Evolutionary conservation across 2,888 invertebrate genomes (phyloP), one percentile per base, ranked within the genome.

Genomic region (Frankliniella intonsa): DNA sequence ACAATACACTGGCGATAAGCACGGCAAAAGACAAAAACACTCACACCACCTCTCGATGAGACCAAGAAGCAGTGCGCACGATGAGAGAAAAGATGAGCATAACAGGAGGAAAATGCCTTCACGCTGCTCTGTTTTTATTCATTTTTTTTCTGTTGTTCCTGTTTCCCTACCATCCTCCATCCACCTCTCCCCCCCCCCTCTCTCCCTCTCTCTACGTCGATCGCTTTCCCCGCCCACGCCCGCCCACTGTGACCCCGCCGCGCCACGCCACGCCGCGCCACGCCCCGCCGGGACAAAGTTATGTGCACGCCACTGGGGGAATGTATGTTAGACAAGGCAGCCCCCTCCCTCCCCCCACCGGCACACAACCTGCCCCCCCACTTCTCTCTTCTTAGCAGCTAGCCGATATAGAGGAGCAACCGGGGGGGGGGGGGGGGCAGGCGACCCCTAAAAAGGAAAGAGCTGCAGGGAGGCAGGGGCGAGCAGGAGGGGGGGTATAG

Each of bases 221-320:
- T 7, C 69, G 69, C 69, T 8, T 22, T 5, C 22, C 65, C 65
- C 11, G 3, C 11, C 22, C 69, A 2, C 22, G 69, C 22, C 22
- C 69, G 22, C 22, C 69, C 22, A 11, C 22, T 22, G 69, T 22
- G 69, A 69, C 69, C 69, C 69, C 69, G 22, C 1, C 69, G n/a
- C 69, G 11, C 69, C 69, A 19, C 69, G 22, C 69, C 69, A 11
- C 69, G 22, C 69, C 22, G 69, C 69, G 22, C 69, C 69, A 22
- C 69, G 22, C 69, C 69, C 69, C 69, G 22, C 69, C 19, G 69
- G 69, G 69, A 69, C 69, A 69, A 69, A 69, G 69, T 69, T 69
- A 69, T 69, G 69, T 69, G 69, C 69, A 69, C 69, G 69, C 69
- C 69, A 69, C 69, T 22, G 69, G 69, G 69, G 69, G 69, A 69